Conservation (phyloP, 1,140 invertebrate species). For the Aethina tumida region DNA sequence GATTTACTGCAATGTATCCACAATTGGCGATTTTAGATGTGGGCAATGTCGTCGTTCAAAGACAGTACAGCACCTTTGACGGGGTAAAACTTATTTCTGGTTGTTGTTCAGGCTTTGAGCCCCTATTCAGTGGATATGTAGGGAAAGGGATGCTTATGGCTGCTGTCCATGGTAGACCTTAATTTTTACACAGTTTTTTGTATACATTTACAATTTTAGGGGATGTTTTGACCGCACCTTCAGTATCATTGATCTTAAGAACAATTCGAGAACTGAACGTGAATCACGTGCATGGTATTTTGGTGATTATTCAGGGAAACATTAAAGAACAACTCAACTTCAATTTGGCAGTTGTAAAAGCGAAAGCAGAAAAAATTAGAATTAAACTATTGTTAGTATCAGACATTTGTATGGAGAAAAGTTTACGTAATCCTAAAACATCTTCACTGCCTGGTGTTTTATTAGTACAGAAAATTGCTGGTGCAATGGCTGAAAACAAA, state of each 20-base stretch:
- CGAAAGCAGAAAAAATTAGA: too few species aligned
- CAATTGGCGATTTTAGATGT: conserved; percentile 21
- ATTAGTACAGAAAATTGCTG: conserved; percentile 53
- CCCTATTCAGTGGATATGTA: conserved; percentile 49
- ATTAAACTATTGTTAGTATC: too few species aligned
- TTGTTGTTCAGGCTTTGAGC: conserved; percentile 49
- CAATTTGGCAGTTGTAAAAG: too few species aligned
- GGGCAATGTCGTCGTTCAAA: conserved; percentile 22
- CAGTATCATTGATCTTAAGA: conserved; percentile 35
- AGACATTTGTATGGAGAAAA: too few species aligned
- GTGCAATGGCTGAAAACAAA: conserved; percentile 54
- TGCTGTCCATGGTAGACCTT: conserved; percentile 44
- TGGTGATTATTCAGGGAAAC: conserved; percentile 24
- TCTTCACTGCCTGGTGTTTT: too few species aligned
- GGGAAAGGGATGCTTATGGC: conserved; percentile 57
- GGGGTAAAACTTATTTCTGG: conserved; percentile 53
- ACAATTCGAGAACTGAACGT: conserved; percentile 40
- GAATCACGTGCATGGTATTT: conserved; percentile 20
- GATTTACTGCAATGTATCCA: conserved; percentile 16
- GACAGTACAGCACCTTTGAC: conserved; percentile 22
- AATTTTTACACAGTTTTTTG: neutral
- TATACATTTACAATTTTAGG: conserved; percentile 21
- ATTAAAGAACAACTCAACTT: conserved; percentile 23
- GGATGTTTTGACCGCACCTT: conserved; percentile 38
- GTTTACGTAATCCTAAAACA: too few species aligned